Percentiles rank a stretch among this genome's conserved stretches.
Conservation (phyloP, 2,113 vertebrate genomes). For the Thermophis baileyi region DNA sequence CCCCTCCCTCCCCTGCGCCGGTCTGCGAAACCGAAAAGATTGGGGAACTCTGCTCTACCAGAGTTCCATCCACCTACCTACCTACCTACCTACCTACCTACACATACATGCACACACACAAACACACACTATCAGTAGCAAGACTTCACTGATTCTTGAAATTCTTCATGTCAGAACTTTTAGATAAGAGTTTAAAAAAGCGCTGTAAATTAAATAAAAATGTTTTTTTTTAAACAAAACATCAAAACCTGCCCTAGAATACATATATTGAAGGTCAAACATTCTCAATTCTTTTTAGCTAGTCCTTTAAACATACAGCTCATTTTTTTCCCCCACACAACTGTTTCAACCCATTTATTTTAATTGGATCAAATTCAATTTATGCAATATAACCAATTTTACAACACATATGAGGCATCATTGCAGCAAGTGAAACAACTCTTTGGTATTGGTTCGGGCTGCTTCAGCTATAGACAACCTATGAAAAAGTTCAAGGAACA, state of each 20-base stretch:
- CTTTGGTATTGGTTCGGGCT: slow-evolving; percentile 8
- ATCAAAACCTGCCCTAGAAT: background rate
- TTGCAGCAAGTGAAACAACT: slow-evolving; percentile 32
- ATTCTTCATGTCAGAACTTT: background rate
- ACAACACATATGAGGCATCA: slow-evolving; percentile 46
- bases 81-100: background rate
- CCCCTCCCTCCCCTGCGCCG: rapidly evolving
- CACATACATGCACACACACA: background rate
- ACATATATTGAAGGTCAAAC: background rate
- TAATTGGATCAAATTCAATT: slow-evolving; percentile 11
- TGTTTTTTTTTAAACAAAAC: background rate
- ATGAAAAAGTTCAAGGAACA: slow-evolving; percentile 25
- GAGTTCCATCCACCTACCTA: background rate
- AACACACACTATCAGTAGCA: background rate
- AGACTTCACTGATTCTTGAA: background rate
- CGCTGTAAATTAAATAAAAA: background rate
- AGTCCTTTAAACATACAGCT: background rate
- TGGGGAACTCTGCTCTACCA: background rate
- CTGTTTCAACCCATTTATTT: slow-evolving; percentile 26
- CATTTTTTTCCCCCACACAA: background rate
- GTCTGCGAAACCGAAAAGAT: background rate
- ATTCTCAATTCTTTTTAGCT: background rate
- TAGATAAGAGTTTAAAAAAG: background rate
- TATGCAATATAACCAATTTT: slow-evolving; percentile 39
- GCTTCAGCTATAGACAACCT: slow-evolving; percentile 20